phyloP scores from a whole-genome alignment of 1,140 invertebrate species.

The Copidosoma floridanum region DNA sequence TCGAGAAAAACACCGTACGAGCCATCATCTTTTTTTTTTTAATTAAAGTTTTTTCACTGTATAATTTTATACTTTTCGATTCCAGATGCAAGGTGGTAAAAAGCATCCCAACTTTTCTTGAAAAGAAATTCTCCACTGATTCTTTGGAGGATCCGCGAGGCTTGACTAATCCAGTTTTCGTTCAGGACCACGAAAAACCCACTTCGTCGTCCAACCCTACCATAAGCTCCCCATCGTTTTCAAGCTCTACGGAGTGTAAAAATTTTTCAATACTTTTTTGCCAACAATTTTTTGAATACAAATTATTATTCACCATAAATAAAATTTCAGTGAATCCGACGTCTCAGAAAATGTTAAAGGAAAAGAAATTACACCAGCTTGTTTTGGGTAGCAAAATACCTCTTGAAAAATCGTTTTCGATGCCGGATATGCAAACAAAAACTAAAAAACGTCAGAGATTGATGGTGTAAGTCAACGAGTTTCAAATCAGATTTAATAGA shows the following conservation, averaged over 20 bases:
- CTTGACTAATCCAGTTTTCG: slow-evolving; percentile 44
- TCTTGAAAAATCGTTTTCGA: slow-evolving; percentile 75
- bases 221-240: slow-evolving; percentile 30
- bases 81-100: slow-evolving; percentile 30
- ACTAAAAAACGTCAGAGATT: slow-evolving; percentile 68
- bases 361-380: slow-evolving; percentile 38
- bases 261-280: not conserved
- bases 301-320: not conserved
- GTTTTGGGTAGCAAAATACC: slow-evolving; percentile 57
- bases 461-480: slow-evolving; percentile 60
- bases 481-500: too few relatives aligned
- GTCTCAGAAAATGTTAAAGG: slow-evolving; percentile 25
- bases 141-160: slow-evolving; percentile 26
- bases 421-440: slow-evolving; percentile 78
- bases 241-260: slow-evolving; percentile 35
- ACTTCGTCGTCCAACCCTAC: slow-evolving; percentile 35
- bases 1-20: slow-evolving; percentile 36
- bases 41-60: slow-evolving; percentile 2
- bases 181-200: slow-evolving; percentile 36
- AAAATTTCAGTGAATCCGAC: slow-evolving; percentile 9
- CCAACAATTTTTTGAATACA: not conserved
- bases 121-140: slow-evolving; percentile 30
- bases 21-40: not conserved
- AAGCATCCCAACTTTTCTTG: slow-evolving; percentile 25
- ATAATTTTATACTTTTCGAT: slow-evolving; percentile 2